Conservation (phyloP, 2,888 invertebrate genomes). For the Lithophane ornitopus region DNA sequence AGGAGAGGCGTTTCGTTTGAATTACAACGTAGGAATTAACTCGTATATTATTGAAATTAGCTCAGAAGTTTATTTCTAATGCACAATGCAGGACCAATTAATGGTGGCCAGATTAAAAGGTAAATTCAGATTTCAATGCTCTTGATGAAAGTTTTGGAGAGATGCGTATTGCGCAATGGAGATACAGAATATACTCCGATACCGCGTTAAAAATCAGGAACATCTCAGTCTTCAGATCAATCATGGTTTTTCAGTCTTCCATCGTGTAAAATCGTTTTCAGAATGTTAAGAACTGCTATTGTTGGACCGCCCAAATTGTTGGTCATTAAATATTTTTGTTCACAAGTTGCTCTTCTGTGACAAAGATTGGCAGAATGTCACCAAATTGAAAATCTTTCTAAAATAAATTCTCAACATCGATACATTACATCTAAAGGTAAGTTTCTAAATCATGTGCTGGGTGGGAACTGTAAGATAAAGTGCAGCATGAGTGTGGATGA, state of each 20-base stretch:
- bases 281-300: neutral
- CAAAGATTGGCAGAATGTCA: neutral
- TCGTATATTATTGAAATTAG: constrained; percentile 53
- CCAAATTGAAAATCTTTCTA: too few relatives aligned
- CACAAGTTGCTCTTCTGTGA: neutral
- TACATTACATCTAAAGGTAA: constrained; percentile 21
- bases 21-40: constrained; percentile 57
- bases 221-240: too few relatives aligned
- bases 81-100: constrained; percentile 1
- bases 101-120: neutral
- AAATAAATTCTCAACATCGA: constrained; percentile 1
- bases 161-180: neutral
- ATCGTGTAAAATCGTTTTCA: neutral
- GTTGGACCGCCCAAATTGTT: neutral
- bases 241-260: neutral
- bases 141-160: neutral
- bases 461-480: constrained; percentile 59
- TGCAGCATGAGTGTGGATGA: constrained; percentile 62
- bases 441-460: constrained; percentile 58
- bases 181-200: neutral
- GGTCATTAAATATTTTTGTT: neutral
- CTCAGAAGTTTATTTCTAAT: constrained; percentile 27
- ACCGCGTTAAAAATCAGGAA: neutral
- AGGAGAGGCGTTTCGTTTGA: constrained; percentile 43
- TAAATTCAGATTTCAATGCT: neutral